phyloP scores from a whole-genome alignment of 2,888 invertebrate species.

The Diarsia mendica region DNA sequence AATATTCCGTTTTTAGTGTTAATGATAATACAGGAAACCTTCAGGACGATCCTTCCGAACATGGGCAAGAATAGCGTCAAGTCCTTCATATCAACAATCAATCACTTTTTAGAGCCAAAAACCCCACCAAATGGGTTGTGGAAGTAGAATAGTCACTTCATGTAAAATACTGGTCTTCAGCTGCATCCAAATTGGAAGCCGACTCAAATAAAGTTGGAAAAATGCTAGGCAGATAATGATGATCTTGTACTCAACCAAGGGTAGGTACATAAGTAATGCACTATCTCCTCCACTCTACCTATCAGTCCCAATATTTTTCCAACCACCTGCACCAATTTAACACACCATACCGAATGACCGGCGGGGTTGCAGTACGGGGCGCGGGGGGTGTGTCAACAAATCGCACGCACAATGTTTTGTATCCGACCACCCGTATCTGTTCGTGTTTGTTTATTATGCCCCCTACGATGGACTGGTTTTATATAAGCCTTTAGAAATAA shows the following conservation, averaged over 20 bases:
- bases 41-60: not conserved
- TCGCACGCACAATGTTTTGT: slow-evolving; percentile 78
- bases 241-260: not conserved
- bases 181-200: not conserved
- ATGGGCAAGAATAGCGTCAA: not conserved
- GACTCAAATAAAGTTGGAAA: not conserved
- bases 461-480: slow-evolving; percentile 75
- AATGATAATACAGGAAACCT: too few relatives aligned
- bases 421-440: slow-evolving; percentile 85
- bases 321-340: slow-evolving; percentile 42
- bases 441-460: slow-evolving; percentile 82
- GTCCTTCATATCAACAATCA: not conserved
- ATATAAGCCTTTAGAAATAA: slow-evolving; percentile 84
- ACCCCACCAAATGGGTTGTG: not conserved
- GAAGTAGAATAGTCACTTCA: not conserved
- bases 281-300: slow-evolving; percentile 5
- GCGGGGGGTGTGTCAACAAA: slow-evolving; percentile 82
- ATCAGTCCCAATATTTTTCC: slow-evolving; percentile 46
- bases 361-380: slow-evolving; percentile 64
- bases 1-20: too few relatives aligned
- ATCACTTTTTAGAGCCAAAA: not conserved
- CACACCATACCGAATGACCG: slow-evolving; percentile 60
- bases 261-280: not conserved
- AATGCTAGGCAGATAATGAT: not conserved
- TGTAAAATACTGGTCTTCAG: too few relatives aligned